phyloP scores from a whole-genome alignment of 2,888 invertebrate species.

The Calameuta filiformis region DNA sequence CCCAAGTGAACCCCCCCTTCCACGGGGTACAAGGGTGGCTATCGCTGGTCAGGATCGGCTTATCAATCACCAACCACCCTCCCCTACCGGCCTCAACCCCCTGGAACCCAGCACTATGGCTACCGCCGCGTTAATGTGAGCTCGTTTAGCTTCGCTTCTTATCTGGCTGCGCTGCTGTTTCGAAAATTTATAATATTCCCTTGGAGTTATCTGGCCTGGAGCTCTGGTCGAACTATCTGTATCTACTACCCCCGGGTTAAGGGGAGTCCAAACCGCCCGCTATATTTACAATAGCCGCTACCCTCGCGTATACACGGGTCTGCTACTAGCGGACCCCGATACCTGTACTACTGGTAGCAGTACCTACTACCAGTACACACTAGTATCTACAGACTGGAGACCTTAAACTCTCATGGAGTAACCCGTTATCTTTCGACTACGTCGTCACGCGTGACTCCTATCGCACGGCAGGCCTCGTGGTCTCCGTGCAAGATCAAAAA shows the following conservation, averaged over 20 bases:
- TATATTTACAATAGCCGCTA: not conserved
- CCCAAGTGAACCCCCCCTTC: conserved; percentile 17
- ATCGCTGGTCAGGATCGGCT: conserved; percentile 48
- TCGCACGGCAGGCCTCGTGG: conserved; percentile 12
- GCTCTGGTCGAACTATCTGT: not conserved
- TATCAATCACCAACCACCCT: conserved; percentile 47
- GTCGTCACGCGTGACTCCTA: conserved; percentile 26
- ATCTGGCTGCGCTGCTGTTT: conserved; percentile 41
- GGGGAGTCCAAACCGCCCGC: not conserved
- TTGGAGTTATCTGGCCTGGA: conserved; percentile 29
- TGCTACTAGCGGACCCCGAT: not conserved
- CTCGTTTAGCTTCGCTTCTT: conserved; percentile 51
- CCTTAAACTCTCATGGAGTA: not conserved
- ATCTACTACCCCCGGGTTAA: not conserved
- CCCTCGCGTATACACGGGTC: not conserved
- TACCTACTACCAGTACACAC: not conserved
- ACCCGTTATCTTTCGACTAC: conserved; percentile 34
- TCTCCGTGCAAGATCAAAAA: not conserved
- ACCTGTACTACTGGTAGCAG: not conserved
- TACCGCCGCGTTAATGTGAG: conserved; percentile 44
- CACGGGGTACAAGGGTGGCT: conserved; percentile 29
- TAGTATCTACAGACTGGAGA: not conserved
- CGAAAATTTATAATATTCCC: conserved; percentile 51
- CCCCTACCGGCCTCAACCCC: not conserved
- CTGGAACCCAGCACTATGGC: not conserved